These are phyloP conservation scores for Pangasius djambal DNA, from an alignment of 2,797 vertebrate genomes.

Conservation along the genomic window DNA sequence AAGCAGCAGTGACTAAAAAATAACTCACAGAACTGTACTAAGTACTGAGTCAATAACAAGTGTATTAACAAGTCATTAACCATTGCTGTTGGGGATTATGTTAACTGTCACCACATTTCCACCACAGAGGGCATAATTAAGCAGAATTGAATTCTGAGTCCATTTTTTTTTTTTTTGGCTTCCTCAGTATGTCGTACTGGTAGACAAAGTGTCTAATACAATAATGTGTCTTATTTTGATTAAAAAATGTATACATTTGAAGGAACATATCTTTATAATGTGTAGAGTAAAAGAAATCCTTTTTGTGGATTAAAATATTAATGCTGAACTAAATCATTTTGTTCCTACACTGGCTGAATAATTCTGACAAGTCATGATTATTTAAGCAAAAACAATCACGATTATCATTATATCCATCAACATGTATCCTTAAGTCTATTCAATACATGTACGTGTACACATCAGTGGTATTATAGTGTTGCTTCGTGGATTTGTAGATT, in stretches of 20 bases:
- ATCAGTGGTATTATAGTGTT: not conserved
- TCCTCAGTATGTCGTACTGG: not conserved
- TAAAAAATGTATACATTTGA: not conserved
- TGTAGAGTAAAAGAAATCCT: not conserved
- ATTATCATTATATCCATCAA: not conserved
- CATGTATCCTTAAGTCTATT: not conserved
- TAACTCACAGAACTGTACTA: not conserved
- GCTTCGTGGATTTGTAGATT: not conserved
- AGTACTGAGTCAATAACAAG: not conserved
- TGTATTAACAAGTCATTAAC: not conserved
- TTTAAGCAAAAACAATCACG: not conserved
- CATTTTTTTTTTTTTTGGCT: not conserved
- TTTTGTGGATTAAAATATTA: not conserved
- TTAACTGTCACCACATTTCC: not conserved
- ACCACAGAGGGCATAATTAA: not conserved
- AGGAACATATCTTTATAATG: not conserved
- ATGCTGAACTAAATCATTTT: not conserved
- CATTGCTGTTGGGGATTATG: not conserved
- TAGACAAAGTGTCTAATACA: not conserved
- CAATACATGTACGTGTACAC: not conserved
- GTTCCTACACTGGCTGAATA: not conserved
- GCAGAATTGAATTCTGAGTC: not conserved
- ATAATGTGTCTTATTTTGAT: not conserved
- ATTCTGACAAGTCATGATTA: not conserved
- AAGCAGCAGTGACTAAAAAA: not conserved